These are phyloP conservation scores for Biston betularia DNA, from an alignment of 2,888 invertebrate genomes.

Conservation along the genomic window DNA sequence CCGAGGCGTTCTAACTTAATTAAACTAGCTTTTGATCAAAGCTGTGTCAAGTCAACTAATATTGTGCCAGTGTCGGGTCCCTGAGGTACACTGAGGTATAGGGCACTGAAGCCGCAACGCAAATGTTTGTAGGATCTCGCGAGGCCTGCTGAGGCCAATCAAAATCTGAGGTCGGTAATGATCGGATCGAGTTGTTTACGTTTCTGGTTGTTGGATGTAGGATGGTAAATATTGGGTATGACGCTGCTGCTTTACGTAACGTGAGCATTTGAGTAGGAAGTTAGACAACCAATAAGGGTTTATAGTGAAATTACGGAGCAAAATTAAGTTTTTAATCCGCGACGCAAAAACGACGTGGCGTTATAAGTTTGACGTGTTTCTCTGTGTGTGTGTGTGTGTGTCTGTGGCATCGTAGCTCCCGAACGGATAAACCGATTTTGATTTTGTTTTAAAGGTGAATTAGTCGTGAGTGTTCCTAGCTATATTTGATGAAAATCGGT, in stretches of 20 bases:
- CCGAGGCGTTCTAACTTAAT: constrained; percentile 15
- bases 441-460: too few relatives aligned
- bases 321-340: too few relatives aligned
- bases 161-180: constrained; percentile 51
- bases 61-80: constrained; percentile 26
- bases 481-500: too few relatives aligned
- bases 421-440: too few relatives aligned
- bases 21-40: constrained; percentile 31
- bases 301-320: too few relatives aligned
- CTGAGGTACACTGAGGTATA: constrained; percentile 14
- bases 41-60: constrained; percentile 33
- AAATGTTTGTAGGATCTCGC: constrained; percentile 44
- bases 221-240: neutral
- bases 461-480: too few relatives aligned
- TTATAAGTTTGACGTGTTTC: too few relatives aligned
- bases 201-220: constrained; percentile 5
- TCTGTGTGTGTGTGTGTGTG: too few relatives aligned
- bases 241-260: neutral
- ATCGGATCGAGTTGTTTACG: constrained; percentile 28
- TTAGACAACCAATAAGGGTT: too few relatives aligned
- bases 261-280: neutral
- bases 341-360: too few relatives aligned
- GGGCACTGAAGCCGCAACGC: constrained; percentile 21
- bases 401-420: too few relatives aligned
- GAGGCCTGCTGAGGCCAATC: constrained; percentile 43